phyloP scores from a whole-genome alignment of 2,797 vertebrate species.

The Anguilla pacifica region DNA sequence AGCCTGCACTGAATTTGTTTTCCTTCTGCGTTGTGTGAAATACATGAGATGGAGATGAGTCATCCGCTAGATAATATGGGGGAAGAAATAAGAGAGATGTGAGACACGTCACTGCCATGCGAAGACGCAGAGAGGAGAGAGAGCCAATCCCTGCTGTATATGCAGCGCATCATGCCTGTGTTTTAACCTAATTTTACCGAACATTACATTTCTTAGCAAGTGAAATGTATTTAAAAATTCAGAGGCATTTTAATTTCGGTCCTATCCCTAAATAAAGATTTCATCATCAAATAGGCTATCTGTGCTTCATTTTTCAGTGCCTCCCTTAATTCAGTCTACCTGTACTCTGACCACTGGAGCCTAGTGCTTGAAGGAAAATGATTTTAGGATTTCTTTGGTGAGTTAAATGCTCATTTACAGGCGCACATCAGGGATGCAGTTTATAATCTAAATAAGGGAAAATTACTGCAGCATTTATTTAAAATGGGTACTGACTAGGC shows the following conservation, averaged over 20 bases:
- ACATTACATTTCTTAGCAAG: neutral
- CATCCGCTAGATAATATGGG: constrained; percentile 29
- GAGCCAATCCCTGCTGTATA: neutral
- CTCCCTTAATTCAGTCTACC: neutral
- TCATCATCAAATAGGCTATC: neutral
- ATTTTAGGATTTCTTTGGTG: neutral
- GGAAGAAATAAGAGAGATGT: constrained; percentile 14
- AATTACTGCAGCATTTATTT: neutral
- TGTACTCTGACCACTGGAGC: neutral
- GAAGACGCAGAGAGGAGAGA: neutral
- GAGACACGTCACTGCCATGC: neutral
- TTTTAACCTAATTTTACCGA: neutral
- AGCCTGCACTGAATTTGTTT: neutral
- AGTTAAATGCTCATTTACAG: neutral
- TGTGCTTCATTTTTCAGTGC: neutral
- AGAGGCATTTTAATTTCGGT: neutral
- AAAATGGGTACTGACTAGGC: neutral
- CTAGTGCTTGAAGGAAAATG: neutral
- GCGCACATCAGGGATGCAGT: neutral
- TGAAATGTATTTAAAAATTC: neutral
- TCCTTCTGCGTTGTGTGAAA: constrained; percentile 13
- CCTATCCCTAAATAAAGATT: neutral
- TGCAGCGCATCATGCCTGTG: neutral
- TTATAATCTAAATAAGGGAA: neutral
- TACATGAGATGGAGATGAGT: constrained; percentile 30